Evolutionary conservation across 2,113 vertebrate species (phyloP), one percentile per base, ranked within the genome.

Genomic region (Platanista minor): DNA sequence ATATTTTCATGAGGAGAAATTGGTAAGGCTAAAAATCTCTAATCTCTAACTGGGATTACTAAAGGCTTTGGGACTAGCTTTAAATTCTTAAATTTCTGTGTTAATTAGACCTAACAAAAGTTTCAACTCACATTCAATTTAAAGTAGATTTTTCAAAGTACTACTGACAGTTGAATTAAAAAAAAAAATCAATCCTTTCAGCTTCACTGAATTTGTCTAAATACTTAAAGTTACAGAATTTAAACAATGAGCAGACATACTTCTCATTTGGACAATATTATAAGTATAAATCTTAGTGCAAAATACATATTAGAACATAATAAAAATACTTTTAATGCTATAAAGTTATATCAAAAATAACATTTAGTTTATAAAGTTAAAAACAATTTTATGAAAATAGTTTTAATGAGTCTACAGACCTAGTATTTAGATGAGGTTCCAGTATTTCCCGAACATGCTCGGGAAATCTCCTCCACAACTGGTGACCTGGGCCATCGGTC

Each of bases 371-470:
- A 85, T 66, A 91, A 83, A 66, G 46, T 84, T 71, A 43, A 81
- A 88, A 67, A 85, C 10, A 93, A 92, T 27, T 46, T 43, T 90
- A 29, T 71, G 10, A 87, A 88, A 93, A 77, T 41, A 69, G 6
- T 36, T 87, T 87, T 91, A 96, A 92, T 41, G 17, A 78, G 21
- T 54, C 29, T 62, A 64, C 15, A 90, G 94, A 99, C 99, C 99
- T 99, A 98, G 99, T 99, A 98, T 99, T 99, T 74, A 99, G 99
- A 96, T 99, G 99, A 83, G 99, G 99, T 97, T 99, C 99, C 97
- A 99, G 98, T 77, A 99, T 99, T 98, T 99, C 99, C 90, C 99
- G 99, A 96, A 99, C 99, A 1, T 99, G 99, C 84, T 99, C 99
- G 39, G 99, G 99, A 98, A 99, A 99, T 90, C 99, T 99, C 89